Evolutionary conservation across 1,140 invertebrate genomes (phyloP).

Genomic region (Ooceraea biroi): DNA sequence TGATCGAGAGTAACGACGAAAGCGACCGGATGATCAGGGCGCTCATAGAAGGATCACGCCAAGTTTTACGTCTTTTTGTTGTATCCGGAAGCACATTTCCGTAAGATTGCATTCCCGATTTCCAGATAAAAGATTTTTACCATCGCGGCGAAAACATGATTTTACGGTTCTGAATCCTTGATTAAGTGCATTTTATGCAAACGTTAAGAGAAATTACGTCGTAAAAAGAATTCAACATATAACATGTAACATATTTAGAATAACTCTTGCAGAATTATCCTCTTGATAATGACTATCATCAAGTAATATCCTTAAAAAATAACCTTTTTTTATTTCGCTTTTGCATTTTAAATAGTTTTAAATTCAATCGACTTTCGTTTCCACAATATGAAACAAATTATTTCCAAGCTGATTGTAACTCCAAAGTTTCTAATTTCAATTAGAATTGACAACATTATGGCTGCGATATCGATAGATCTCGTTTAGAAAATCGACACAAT

Average conservation of each 20-base stretch:
- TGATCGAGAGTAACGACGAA: slow-evolving; percentile 40
- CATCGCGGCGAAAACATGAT: background rate
- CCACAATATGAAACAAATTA: background rate
- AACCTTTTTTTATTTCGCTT: background rate
- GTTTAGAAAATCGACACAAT: background rate
- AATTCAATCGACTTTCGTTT: background rate
- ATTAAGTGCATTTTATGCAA: background rate
- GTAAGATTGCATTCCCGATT: background rate
- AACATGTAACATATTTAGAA: slow-evolving; percentile 5
- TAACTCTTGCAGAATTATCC: background rate
- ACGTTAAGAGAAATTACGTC: background rate
- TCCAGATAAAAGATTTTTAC: slow-evolving; percentile 29
- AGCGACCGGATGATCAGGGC: background rate
- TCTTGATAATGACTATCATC: background rate
- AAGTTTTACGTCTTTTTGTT: slow-evolving; percentile 40
- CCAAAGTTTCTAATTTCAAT: no score
- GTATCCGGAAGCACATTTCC: background rate
- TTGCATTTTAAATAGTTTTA: background rate
- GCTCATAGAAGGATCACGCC: background rate
- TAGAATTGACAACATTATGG: background rate
- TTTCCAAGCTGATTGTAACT: no score
- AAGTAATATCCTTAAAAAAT: background rate
- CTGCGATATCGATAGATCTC: background rate
- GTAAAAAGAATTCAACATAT: slow-evolving; percentile 1
- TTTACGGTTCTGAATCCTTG: background rate